Evolutionary conservation across 2,888 invertebrate genomes (phyloP).

Genomic region (Salticus scenicus): DNA sequence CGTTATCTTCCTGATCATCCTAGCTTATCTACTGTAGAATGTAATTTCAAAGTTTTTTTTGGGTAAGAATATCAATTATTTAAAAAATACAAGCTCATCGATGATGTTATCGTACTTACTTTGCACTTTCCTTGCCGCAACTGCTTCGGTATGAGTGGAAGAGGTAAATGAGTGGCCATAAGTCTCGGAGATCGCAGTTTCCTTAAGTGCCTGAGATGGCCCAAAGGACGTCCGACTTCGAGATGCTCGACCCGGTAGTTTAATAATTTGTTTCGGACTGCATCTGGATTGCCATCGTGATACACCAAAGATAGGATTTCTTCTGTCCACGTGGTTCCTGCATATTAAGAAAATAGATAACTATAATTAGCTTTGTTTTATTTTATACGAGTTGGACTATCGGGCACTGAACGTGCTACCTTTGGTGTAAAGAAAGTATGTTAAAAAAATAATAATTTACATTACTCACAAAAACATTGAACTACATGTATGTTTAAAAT

Average conservation of each 20-base stretch:
- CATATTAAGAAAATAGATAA: conserved; percentile 38
- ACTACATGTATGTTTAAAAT: too few species aligned
- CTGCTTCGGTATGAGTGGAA: conserved; percentile 70
- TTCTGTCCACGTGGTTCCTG: conserved; percentile 77
- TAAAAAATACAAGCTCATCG: too few species aligned
- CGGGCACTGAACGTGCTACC: too few species aligned
- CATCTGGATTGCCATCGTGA: conserved; percentile 75
- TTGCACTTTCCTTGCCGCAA: conserved; percentile 71
- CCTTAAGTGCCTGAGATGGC: conserved; percentile 70
- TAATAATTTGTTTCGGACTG: conserved; percentile 74
- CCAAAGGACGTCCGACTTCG: conserved; percentile 72
- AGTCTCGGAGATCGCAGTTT: conserved; percentile 73
- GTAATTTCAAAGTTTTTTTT: too few species aligned
- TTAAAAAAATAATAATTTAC: too few species aligned
- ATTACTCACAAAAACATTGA: too few species aligned
- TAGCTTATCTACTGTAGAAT: too few species aligned
- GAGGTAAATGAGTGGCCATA: conserved; percentile 75
- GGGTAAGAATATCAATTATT: too few species aligned
- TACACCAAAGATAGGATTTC: conserved; percentile 76
- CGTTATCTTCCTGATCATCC: too few species aligned
- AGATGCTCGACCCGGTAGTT: conserved; percentile 73
- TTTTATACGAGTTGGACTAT: too few species aligned
- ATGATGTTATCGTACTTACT: too few species aligned
- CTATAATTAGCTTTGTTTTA: background rate
- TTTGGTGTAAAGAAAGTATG: too few species aligned